Percentiles rank a stretch among this genome's conserved stretches.
These are phyloP conservation scores for Stramonita haemastoma DNA, from an alignment of 2,888 invertebrate species.

Conservation along the genomic window DNA sequence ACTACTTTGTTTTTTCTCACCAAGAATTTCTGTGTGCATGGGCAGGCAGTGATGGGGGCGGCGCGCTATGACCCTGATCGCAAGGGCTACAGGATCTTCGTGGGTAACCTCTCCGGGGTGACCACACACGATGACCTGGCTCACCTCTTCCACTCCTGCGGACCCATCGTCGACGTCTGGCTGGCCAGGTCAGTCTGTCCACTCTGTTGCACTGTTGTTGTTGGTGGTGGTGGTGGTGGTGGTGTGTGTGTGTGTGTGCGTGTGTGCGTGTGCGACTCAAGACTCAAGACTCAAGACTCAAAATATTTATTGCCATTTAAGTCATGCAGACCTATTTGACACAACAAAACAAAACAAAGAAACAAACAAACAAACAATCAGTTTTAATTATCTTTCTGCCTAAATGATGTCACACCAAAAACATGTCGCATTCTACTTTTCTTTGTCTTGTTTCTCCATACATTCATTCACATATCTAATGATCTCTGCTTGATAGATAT, in stretches of 20 bases:
- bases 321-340: too few species aligned
- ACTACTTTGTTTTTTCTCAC: too few species aligned
- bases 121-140: constrained; percentile 40
- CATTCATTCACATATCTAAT: background rate
- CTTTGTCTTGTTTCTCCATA: too few species aligned
- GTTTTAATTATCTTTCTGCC: background rate
- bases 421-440: too few species aligned
- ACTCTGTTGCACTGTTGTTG: background rate
- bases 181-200: constrained; percentile 31
- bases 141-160: constrained; percentile 27
- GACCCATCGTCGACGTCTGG: constrained; percentile 44
- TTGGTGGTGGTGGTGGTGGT: background rate
- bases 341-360: too few species aligned
- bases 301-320: too few species aligned
- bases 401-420: too few species aligned
- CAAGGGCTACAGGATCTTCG: constrained; percentile 39
- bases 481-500: background rate
- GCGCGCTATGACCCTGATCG: constrained; percentile 40
- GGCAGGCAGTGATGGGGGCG: background rate
- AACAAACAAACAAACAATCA: background rate
- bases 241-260: too few species aligned
- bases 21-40: too few species aligned
- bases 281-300: too few species aligned
- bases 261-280: too few species aligned
- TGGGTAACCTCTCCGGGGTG: constrained; percentile 33